Percentiles rank a stretch among this genome's conserved stretches.
phyloP scores from a whole-genome alignment of 2,797 vertebrate genomes.

The Capromys pilorides region DNA sequence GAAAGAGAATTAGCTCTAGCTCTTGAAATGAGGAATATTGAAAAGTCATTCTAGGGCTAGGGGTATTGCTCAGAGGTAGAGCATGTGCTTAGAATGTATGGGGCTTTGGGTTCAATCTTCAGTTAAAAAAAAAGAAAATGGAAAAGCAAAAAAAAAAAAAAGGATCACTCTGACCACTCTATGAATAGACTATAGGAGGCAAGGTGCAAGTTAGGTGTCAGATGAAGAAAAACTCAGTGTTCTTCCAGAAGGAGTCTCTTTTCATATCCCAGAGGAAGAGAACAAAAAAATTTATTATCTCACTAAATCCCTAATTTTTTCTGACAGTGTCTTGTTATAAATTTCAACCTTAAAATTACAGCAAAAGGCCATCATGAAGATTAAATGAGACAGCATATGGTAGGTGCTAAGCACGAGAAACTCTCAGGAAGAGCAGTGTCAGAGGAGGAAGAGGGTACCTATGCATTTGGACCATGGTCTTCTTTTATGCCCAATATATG shows the following conservation, averaged over 20 bases:
- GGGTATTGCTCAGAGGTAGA: neutral
- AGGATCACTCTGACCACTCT: neutral
- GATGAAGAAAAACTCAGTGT: neutral
- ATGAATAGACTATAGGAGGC: neutral
- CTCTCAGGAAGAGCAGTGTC: neutral
- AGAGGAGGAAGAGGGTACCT: neutral
- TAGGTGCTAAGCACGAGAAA: neutral
- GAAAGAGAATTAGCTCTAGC: neutral
- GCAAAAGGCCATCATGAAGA: neutral
- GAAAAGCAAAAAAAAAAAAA: neutral
- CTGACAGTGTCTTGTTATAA: neutral
- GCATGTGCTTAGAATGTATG: neutral
- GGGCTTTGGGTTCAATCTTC: neutral
- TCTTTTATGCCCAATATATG: neutral
- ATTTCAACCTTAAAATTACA: neutral
- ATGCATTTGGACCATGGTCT: neutral
- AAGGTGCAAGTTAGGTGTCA: neutral
- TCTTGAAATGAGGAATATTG: neutral
- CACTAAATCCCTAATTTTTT: neutral
- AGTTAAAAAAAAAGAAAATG: neutral
- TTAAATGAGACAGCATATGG: neutral
- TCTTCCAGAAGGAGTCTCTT: neutral
- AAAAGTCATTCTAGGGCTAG: neutral
- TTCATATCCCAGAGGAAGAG: neutral
- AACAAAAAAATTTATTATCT: too few species aligned